Conservation (phyloP, 2,888 invertebrate species). For the Tinea pellionella region DNA sequence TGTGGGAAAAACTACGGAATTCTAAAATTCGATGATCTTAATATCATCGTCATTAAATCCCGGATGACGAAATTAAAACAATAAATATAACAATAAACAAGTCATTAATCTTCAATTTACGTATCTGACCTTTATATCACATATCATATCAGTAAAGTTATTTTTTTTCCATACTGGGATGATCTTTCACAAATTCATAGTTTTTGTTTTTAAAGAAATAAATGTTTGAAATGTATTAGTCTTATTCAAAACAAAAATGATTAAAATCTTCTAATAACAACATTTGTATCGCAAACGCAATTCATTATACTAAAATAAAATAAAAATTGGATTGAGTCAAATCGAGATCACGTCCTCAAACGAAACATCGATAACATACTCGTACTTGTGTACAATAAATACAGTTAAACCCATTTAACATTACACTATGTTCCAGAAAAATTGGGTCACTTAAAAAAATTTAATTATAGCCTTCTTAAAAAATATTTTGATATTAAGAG, state of each 20-base stretch:
- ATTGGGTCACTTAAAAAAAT: too few relatives aligned
- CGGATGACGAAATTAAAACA: constrained; percentile 8
- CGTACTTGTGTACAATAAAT: background rate
- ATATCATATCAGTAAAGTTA: constrained; percentile 1
- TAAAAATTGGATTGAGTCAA: background rate
- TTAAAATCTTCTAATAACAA: background rate
- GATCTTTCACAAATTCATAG: background rate
- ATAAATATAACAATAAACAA: constrained; percentile 7
- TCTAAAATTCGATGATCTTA: background rate
- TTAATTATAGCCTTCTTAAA: too few relatives aligned
- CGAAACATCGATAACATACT: background rate
- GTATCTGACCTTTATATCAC: constrained; percentile 1
- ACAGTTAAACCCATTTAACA: background rate
- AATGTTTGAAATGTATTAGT: too few relatives aligned
- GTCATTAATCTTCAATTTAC: constrained; percentile 9
- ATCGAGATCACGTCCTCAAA: constrained; percentile 6
- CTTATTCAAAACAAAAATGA: background rate
- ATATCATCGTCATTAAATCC: constrained; percentile 3
- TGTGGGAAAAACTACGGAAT: background rate
- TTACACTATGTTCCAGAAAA: background rate
- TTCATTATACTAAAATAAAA: background rate
- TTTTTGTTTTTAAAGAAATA: too few relatives aligned
- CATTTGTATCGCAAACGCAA: background rate
- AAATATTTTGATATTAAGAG: too few relatives aligned
- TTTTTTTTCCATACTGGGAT: constrained; percentile 2